Conservation (phyloP, 2,888 invertebrate genomes). For the Pyrgus malvae region DNA sequence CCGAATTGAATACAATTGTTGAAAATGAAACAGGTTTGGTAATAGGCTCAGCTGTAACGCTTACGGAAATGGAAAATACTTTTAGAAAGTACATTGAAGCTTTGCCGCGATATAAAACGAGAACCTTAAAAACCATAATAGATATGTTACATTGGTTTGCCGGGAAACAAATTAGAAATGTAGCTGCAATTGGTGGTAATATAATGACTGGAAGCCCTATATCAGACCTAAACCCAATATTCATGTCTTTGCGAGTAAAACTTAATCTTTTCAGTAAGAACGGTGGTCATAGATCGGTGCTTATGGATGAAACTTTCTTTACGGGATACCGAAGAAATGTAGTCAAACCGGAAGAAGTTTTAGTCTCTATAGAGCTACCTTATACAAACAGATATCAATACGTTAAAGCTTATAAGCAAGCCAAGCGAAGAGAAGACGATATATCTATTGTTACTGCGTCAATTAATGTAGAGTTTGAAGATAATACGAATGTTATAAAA, state of each 20-base stretch:
- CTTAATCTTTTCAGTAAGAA: constrained; percentile 83
- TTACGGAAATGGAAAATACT: constrained; percentile 87
- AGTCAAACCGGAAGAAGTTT: constrained; percentile 86
- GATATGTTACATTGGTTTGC: constrained; percentile 97
- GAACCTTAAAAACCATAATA: constrained; percentile 86
- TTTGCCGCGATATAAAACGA: constrained; percentile 83
- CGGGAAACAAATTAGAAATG: constrained; percentile 96
- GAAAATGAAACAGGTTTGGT: constrained; percentile 82
- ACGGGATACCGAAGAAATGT: constrained; percentile 89
- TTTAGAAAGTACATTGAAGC: constrained; percentile 83
- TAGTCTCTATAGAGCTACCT: constrained; percentile 88
- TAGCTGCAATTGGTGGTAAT: constrained; percentile 96
- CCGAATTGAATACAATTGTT: constrained; percentile 86
- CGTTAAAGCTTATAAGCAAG: constrained; percentile 91
- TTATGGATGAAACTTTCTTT: constrained; percentile 90
- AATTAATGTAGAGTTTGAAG: constrained; percentile 85
- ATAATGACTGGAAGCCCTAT: constrained; percentile 98
- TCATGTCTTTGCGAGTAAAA: constrained; percentile 91
- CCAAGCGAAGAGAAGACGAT: constrained; percentile 93
- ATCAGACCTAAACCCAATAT: constrained; percentile 96
- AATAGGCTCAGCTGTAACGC: constrained; percentile 91
- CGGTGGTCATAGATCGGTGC: constrained; percentile 80
- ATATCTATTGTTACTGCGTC: constrained; percentile 94
- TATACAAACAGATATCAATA: constrained; percentile 85
- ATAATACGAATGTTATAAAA: constrained; percentile 74